Evolutionary conservation across 2,888 invertebrate species (phyloP).

Genomic region (Polietes domitor): DNA sequence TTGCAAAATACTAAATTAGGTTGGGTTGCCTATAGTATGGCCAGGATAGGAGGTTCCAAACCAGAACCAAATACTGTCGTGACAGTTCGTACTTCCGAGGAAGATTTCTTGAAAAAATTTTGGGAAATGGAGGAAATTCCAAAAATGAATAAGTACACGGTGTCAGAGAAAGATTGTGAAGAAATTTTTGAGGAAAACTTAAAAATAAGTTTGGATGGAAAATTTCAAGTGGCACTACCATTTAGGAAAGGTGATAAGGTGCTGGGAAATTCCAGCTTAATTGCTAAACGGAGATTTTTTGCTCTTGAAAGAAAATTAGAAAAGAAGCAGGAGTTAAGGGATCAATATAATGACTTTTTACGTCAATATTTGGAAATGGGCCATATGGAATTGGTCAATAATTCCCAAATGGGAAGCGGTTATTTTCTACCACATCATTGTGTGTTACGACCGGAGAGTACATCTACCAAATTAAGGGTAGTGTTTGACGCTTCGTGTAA

Average conservation of each 20-base stretch:
- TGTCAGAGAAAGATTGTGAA: too few species aligned
- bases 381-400: background rate
- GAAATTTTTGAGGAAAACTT: background rate
- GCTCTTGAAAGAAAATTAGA: background rate
- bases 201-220: background rate
- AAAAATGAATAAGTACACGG: too few species aligned
- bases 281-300: conserved; percentile 18
- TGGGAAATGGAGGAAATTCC: too few species aligned
- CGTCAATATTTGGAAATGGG: conserved; percentile 18
- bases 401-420: too few species aligned
- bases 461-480: too few species aligned
- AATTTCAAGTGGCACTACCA: background rate
- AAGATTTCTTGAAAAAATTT: too few species aligned
- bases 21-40: background rate
- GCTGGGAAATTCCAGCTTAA: conserved; percentile 7
- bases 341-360: conserved; percentile 14
- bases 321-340: background rate
- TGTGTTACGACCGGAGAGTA: too few species aligned
- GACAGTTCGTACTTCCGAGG: too few species aligned
- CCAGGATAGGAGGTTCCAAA: background rate
- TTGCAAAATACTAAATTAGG: conserved; percentile 16
- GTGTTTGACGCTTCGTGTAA: too few species aligned
- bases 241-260: background rate
- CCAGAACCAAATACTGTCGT: too few species aligned
- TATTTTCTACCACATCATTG: too few species aligned